Percentiles rank a stretch among this genome's conserved stretches.
Conservation (phyloP, 1,140 invertebrate genomes). For the Whitmania pigra region DNA sequence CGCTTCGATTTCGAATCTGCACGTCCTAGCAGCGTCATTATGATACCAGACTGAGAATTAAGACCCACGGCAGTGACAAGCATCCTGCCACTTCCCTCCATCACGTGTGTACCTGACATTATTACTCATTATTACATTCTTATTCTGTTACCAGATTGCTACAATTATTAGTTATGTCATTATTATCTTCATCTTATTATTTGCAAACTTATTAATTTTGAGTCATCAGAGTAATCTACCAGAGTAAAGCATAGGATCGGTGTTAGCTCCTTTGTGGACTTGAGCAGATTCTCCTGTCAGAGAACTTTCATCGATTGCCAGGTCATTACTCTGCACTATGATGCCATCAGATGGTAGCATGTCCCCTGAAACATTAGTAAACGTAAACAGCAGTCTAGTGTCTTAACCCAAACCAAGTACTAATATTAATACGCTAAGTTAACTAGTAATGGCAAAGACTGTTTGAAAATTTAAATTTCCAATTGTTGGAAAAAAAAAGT, state of each 20-base stretch:
- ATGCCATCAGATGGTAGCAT: conserved; percentile 92
- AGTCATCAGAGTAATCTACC: conserved; percentile 43
- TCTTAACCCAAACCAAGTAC: not conserved
- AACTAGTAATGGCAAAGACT: no score
- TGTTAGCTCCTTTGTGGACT: conserved; percentile 85
- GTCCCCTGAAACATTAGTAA: conserved; percentile 49
- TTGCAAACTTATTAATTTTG: not conserved
- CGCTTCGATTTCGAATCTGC: not conserved
- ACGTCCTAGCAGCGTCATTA: conserved; percentile 82
- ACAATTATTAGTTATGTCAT: no score
- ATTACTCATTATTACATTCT: no score
- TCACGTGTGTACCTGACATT: conserved; percentile 81
- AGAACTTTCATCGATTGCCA: conserved; percentile 96
- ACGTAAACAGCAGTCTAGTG: not conserved
- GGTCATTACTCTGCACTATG: conserved; percentile 94
- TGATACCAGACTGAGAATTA: conserved; percentile 98
- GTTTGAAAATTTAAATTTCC: not conserved
- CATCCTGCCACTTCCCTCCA: conserved; percentile 99
- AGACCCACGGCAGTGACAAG: conserved; percentile 93
- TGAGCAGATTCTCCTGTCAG: conserved; percentile 98
- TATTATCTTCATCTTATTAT: no score
- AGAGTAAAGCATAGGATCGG: conserved; percentile 91
- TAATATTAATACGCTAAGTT: no score
- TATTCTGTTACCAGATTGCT: not conserved
- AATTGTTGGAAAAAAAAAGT: no score